A percentile compares a stretch with the other conserved stretches of the same genome.
phyloP scores from a whole-genome alignment of 2,797 vertebrate genomes.

The Sebastes oblongus region DNA sequence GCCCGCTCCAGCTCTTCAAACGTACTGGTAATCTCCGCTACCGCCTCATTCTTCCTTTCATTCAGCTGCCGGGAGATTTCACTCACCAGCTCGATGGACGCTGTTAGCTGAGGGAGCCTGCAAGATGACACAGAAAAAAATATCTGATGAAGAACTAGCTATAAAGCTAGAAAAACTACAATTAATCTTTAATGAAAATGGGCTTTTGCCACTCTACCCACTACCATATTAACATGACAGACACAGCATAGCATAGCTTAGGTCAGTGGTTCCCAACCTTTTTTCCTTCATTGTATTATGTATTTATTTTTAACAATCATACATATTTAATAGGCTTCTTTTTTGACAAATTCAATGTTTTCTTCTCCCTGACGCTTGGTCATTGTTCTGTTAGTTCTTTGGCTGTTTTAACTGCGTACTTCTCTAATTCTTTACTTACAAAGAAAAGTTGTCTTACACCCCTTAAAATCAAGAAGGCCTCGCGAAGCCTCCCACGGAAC shows the following conservation, averaged over 20 bases:
- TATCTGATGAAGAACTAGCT: not conserved
- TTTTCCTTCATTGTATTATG: too few species aligned
- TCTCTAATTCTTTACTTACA: too few species aligned
- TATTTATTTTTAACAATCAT: too few species aligned
- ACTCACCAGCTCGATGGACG: conserved; percentile 89
- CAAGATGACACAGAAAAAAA: not conserved
- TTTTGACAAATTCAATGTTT: too few species aligned
- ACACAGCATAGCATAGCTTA: not conserved
- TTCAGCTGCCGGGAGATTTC: conserved; percentile 92
- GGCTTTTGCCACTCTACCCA: not conserved
- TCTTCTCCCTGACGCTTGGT: too few species aligned
- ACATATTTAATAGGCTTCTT: too few species aligned
- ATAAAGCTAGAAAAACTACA: not conserved
- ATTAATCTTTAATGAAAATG: not conserved
- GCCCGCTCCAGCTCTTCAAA: conserved; percentile 92
- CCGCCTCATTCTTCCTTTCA: conserved; percentile 88
- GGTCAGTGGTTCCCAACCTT: too few species aligned
- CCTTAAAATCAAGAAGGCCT: too few species aligned
- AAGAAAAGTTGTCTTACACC: too few species aligned
- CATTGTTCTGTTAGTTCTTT: too few species aligned
- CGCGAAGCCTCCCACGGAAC: too few species aligned
- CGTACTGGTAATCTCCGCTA: conserved; percentile 87
- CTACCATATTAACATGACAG: not conserved
- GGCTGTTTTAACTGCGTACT: too few species aligned
- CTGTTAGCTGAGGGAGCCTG: conserved; percentile 91